Evolutionary conservation across 2,888 invertebrate genomes (phyloP).

Genomic region (Hirtodrosophila duncani): DNA sequence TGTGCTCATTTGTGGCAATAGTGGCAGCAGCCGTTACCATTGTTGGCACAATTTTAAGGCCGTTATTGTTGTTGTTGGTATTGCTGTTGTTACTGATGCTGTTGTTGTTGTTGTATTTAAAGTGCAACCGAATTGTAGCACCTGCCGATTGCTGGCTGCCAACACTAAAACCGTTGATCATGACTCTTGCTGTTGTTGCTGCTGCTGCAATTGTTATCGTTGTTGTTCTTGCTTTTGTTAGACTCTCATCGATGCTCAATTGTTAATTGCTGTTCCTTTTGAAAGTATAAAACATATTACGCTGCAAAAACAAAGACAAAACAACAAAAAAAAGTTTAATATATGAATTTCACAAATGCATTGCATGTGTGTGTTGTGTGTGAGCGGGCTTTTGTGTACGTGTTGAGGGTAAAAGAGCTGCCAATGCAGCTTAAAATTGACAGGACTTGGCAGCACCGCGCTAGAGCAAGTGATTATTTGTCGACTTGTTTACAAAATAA

Average conservation of each 20-base stretch:
- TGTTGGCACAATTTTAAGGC: constrained; percentile 30
- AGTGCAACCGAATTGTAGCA: constrained; percentile 50
- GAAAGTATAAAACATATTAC: constrained; percentile 21
- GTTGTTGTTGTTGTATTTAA: constrained; percentile 41
- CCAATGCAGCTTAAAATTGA: constrained; percentile 36
- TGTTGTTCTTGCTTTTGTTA: no score
- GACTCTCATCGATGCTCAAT: no score
- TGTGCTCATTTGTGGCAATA: constrained; percentile 33
- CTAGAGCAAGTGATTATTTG: constrained; percentile 9
- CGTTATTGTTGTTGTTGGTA: constrained; percentile 19
- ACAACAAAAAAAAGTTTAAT: constrained; percentile 16
- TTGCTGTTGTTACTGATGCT: constrained; percentile 24
- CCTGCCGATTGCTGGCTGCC: constrained; percentile 44
- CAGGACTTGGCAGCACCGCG: constrained; percentile 49
- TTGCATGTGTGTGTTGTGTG: constrained; percentile 9
- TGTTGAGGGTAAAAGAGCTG: constrained; percentile 35
- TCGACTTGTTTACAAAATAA: constrained; percentile 61
- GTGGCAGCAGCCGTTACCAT: constrained; percentile 6
- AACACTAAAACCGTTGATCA: constrained; percentile 54
- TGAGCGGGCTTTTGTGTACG: no score
- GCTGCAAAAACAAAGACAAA: constrained; percentile 29
- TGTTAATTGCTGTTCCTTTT: no score
- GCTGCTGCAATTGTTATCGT: constrained; percentile 33
- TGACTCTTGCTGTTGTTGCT: constrained; percentile 18
- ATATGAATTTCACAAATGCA: constrained; percentile 57